Base-by-base conservation (phyloP, 37 sponge, comb jelly and placozoan species). In the Spongilla lacustris region DNA sequence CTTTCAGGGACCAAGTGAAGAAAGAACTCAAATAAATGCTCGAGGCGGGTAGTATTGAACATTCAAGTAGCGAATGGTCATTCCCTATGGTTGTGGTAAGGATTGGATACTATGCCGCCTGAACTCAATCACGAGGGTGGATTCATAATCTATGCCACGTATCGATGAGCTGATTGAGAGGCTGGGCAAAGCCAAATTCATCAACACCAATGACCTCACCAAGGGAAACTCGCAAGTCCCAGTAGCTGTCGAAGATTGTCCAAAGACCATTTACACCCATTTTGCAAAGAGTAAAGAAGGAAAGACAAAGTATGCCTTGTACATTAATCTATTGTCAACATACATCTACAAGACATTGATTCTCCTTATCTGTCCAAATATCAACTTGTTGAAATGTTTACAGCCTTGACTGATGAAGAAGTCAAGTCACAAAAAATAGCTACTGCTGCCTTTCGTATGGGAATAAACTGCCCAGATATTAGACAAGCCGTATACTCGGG, bases 11-110 rank as follows among this genome's bases (percentile, higher is more conserved):
- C 23, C 30, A 34, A n/a, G 82, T 81, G 29, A 24, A 81, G 82
- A 67, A 29, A 46, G 82, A 81, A 38, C 24, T 81, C 22, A 38
- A 81, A 22, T 2, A 25, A 30, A 30, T 81, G 82, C 23, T 81
- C 0, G 35, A 68, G 9, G 69, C 36, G 26, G 71, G 71, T 21
- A 71, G 68, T 17, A 68, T 68, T 71, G 22, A 41, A 69, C 35
- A 70, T 21, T 81, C 71, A 9, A 30, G 27, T 4, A 84, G 85
- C 36, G 76, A 75, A 25, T 75, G 85, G 76, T 75, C 85, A 29
- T 81, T 8, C 24, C 81, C 81, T 29, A 76, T 84, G 24, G 77
- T 84, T 9, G 10, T 75, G 1, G 36, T 84, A 33, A 11, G 22
- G 1, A 81, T 36, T 49, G 36, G 10, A 1, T 70, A 68, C 17